Evolutionary conservation across 2,113 vertebrate species (phyloP), one percentile per base, ranked within the genome.

Genomic region (Vulpes lagopus): DNA sequence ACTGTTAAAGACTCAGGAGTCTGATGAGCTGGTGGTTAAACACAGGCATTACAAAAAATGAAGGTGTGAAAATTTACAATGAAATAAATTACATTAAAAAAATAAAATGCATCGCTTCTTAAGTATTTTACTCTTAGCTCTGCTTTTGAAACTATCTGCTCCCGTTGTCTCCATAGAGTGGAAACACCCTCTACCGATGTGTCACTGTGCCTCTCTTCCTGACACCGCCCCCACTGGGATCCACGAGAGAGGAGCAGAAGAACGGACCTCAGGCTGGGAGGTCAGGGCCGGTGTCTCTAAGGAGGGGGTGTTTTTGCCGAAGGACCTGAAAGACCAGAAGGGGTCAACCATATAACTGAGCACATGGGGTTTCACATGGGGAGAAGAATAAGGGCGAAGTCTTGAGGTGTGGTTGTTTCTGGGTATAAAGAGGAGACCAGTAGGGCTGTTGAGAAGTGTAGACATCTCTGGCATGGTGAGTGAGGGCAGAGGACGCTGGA

Each of bases 81-180:
- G 67, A 83, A 78, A 81, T 57, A 71, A 49, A 64, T 82, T 65
- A 57, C 51, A 51, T 95, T 27, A 73, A 95, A 94, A 65, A 91
- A 92, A 27, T 22, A 53, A 62, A 86, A 87, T 15, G 6, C 23
- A 7, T 84, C 17, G 49, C 1, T 57, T 83, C 51, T 32, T 82
- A 43, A 78, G 91, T 91, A 89, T 73, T 64, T 65, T 43, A 49
- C 49, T 60, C 3, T 35, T n/a, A 4, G 11, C 35, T 78, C 23
- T 59, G 27, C 6, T 12, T n/a, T 85, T 15, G 32, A 94, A 27
- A 10, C 49, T 62, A 69, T 67, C 79, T 22, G 25, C 25, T 62
- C 27, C 38, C 64, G 16, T 35, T 49, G 8, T 64, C 20, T 65
- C 8, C 43, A 6, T 43, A 14, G 0, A 1, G 17, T 74, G 76